Evolutionary conservation across 2,797 vertebrate species (phyloP), one percentile per base, ranked within the genome.

Genomic region (Paratrypauchen microcephalus): DNA sequence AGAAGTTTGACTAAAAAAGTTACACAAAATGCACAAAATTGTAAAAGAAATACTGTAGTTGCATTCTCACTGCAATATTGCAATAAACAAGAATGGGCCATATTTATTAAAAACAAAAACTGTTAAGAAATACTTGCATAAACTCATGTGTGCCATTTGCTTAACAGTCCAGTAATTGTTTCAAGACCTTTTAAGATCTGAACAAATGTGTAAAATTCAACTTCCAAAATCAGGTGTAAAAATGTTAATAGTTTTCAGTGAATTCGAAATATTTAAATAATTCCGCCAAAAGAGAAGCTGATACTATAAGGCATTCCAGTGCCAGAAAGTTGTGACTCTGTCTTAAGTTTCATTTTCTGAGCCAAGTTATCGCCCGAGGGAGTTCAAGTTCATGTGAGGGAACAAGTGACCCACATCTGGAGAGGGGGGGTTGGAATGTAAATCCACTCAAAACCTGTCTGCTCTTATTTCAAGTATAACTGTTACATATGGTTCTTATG

Each of bases 371-470:
- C 16, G 41, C 73, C 48, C 56, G 3, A 47, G 72, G 58, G 71
- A 75, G 65, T 68, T 83, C 0, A 57, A 70, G 66, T 75, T 84
- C 73, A 81, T 69, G 66, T 32, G 48, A 70, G 69, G 77, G 58
- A 86, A 83, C 59, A 80, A 83, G 82, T 74, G 73, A 83, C 87
- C 83, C 75, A 86, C 76, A 83, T 83, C 82, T 85, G 81, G 75
- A 83, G 71, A 68, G 61, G 50, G 60, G 77, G 54, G 68, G 60
- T 26, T 11, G 57, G 74, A 68, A 74, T 79, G 55, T 30, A 70
- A 26, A n/a, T 45, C 19, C 32, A 36, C 36, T 62, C 71, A 79
- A 45, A 48, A 48, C n/a, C 32, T 47, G 56, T 77, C 64, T 52
- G 24, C 65, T 65, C 69, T 75, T 23, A 21, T 74, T 62, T 65